Base-by-base conservation (phyloP, 2,113 vertebrate species). In the Pithys albifrons region DNA sequence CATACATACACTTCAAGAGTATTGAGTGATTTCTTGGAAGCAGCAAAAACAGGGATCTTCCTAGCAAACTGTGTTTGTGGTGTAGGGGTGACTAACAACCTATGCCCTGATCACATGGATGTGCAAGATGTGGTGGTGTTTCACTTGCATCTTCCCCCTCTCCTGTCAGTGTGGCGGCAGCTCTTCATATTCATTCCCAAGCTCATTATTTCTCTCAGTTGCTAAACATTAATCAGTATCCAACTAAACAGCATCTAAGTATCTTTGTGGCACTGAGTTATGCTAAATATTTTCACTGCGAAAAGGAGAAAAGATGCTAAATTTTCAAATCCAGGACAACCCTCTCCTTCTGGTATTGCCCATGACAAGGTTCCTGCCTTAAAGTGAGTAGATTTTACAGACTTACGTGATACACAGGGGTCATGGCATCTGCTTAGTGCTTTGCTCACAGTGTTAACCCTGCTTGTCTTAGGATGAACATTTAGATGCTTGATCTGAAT, bases 401-500 rank as follows among this genome's bases (percentile, higher is more conserved):
- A 46, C 24, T 86, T 88, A 24, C 43, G 6, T 35, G 64, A 23
- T 37, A 48, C 24, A 52, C 43, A 54, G 48, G 10, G 35, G 19
- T 86, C 64, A 24, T 27, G 43, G 43, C 33, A 80, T 82, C 81
- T 79, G 13, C 46, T 85, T 59, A 69, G 23, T 48, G 59, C 61
- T 59, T 72, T 81, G 27, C 35, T 83, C 33, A 39, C 57, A 33
- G 1, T 7, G 37, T 58, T 94, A 93, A 70, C 37, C 51, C 54
- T 86, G 27, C 75, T 74, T 88, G 33, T 83, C 51, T 77, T 39
- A 55, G 58, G 62, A 62, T 52, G 59, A 83, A 52, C 35, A 9
- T 70, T 54, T 43, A 52, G 46, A 39, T 58, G n/a, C 71, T 88
- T 73, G 54, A n/a, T 91, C 71, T 85, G 62, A 79, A 85, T 88